Evolutionary conservation across 2,888 invertebrate species (phyloP), one percentile per base, ranked within the genome.

Genomic region (Eupithecia exiguata): DNA sequence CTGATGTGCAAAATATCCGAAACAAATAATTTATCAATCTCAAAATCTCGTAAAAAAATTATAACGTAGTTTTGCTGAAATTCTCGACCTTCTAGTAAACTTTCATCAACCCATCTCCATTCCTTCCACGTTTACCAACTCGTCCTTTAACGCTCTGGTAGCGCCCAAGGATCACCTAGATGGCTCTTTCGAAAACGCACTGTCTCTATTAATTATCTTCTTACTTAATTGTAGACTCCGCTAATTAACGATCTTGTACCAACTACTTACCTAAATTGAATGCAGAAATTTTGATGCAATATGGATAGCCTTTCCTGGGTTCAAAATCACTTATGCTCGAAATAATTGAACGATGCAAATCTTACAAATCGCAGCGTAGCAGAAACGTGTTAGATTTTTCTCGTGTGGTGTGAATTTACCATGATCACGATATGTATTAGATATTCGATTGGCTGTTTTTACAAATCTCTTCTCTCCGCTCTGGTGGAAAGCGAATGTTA

Each of bases 131-230:
- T 84, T 79, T 74, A 69, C 83, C 76, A 85, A 86, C 76, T 81
- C 84, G 87, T 87, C 87, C 89, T 89, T 91, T 89, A 89, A 91
- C 90, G 91, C 91, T 91, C 91, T 91, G 87, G 78, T 92, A 89
- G 84, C 82, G 58, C 86, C 86, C 89, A 91, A 92, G 91, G 90
- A 90, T 89, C 88, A 85, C 84, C 78, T 76, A 80, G 81, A 84
- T 81, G 82, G 86, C 84, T 82, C 83, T 87, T 88, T 79, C 82
- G 87, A 82, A 89, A 87, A 89, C 71, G 68, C 74, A 75, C 76
- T 75, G 77, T 77, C 76, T 76, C 74, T 78, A 77, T 76, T 77
- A 75, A 78, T 70, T 78, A 78, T 35, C 68, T 40, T 72, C 72
- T 66, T 69, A 74, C 70, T 75, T 76, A 76, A 76, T 71, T 73